Evolutionary conservation across 1,140 invertebrate genomes (phyloP), one percentile per base, ranked within the genome.

Genomic region (Microvelia longipes): DNA sequence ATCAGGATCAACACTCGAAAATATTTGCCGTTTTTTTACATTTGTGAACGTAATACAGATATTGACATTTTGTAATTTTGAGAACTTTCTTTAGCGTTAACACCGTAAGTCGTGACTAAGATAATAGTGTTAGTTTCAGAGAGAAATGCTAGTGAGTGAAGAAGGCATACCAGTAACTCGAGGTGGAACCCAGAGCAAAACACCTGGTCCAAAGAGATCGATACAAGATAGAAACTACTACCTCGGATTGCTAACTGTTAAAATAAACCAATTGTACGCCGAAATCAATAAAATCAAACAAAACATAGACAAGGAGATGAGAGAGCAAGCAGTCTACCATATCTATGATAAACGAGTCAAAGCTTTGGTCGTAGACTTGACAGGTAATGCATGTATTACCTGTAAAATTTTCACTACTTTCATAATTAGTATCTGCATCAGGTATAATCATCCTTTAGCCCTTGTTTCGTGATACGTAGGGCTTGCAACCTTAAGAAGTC

Each of bases 271-370:
- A 25, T 24, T 64, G 2, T 15, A 13, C 62, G 2, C 15, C 2
- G 62, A 64, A 64, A 64, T 64, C 15, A 64, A 64, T 64, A 26
- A 24, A 64, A 64, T 64, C 25, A 64, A 64, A 24, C 15, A 64
- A 64, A 15, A 64, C 24, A 64, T 64, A 5, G 62, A 64, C 25
- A 15, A 64, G 25, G 25, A 26, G 24, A 15, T 64, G 62, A 15
- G 62, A 25, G 62, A 64, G 24, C 62, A 64, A 64, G 62, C 62
- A 24, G 62, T 26, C 62, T 64, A 64, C 25, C 62, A 64, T 25
- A 64, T 64, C 15, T 64, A 64, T 25, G 62, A 64, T 5, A 24
- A 15, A 25, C 5, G 24, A 64, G 62, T 64, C 62, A 64, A 64
- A 26, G 24, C 15, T 13, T 5, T 64, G 11, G 62, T 26, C 24